phyloP scores from a whole-genome alignment of 2,888 invertebrate genomes.

The Brenthis ino region DNA sequence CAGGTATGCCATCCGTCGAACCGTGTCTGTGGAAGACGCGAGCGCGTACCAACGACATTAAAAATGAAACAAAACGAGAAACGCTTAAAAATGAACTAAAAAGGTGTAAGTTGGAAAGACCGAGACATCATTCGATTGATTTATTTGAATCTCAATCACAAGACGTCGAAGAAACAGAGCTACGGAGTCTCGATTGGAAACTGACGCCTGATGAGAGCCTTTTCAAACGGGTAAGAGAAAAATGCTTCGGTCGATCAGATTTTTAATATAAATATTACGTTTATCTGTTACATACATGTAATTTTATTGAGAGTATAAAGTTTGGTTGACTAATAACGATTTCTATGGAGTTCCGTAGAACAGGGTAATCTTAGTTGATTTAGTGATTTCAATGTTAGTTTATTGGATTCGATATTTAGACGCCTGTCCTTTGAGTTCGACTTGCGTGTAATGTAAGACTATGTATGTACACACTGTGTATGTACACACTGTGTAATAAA shows the following conservation, averaged over 20 bases:
- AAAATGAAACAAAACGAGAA: slow-evolving; percentile 41
- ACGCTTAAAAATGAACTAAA: slow-evolving; percentile 19
- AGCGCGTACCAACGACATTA: slow-evolving; percentile 40
- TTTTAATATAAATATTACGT: slow-evolving; percentile 51
- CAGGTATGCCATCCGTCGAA: slow-evolving; percentile 49
- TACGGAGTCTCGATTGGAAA: slow-evolving; percentile 59
- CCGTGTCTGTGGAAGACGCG: slow-evolving; percentile 59
- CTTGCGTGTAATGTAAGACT: background rate
- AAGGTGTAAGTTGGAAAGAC: slow-evolving; percentile 46
- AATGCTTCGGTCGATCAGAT: slow-evolving; percentile 65
- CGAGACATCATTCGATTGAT: slow-evolving; percentile 64
- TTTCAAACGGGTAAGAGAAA: slow-evolving; percentile 62
- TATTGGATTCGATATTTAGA: background rate
- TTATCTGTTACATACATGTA: slow-evolving; percentile 29
- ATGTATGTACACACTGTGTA: too few relatives aligned
- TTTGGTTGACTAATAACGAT: slow-evolving; percentile 45
- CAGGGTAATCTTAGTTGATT: slow-evolving; percentile 60
- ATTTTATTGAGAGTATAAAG: slow-evolving; percentile 42
- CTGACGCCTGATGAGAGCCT: slow-evolving; percentile 65
- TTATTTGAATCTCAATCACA: slow-evolving; percentile 71
- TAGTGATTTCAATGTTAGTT: slow-evolving; percentile 23
- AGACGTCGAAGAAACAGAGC: slow-evolving; percentile 55
- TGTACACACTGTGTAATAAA: background rate
- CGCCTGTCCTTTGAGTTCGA: slow-evolving; percentile 1
- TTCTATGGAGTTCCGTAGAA: slow-evolving; percentile 60